phyloP scores from a whole-genome alignment of 2,888 invertebrate species.

The Chymomyza amoena region DNA sequence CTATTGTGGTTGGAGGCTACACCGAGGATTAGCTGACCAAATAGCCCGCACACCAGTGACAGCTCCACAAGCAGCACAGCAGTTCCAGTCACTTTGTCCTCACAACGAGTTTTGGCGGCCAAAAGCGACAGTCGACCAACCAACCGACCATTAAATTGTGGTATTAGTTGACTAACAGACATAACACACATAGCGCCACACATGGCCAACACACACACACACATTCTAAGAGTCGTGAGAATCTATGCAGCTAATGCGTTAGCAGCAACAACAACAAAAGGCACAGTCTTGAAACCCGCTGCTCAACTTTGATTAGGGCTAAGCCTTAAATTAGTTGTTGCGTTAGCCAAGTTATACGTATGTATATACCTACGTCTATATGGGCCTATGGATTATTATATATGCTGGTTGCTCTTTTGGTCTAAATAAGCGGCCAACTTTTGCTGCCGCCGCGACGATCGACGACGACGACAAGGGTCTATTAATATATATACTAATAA shows the following conservation, averaged over 20 bases:
- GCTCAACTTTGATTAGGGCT: conserved; percentile 64
- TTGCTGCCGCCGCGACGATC: neutral
- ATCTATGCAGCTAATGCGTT: neutral
- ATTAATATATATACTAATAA: conserved; percentile 21
- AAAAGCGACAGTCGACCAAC: neutral
- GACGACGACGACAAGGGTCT: neutral
- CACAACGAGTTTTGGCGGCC: neutral
- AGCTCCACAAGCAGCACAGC: neutral
- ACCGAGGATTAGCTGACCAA: neutral
- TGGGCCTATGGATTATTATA: neutral
- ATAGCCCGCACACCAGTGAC: neutral
- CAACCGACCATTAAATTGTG: conserved; percentile 17
- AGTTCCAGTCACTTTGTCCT: neutral
- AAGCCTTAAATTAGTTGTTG: conserved; percentile 67
- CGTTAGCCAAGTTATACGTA: neutral
- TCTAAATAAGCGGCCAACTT: neutral
- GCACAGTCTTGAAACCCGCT: neutral
- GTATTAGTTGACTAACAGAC: conserved; percentile 9
- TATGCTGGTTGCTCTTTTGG: conserved; percentile 2
- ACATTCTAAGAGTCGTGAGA: conserved; percentile 3
- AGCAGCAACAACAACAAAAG: neutral
- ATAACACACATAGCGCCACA: neutral
- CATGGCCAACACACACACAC: neutral
- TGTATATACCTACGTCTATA: neutral
- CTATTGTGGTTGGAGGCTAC: conserved; percentile 11